Conservation (phyloP, 2,888 invertebrate genomes). For the Catotricha subobsoleta region DNA sequence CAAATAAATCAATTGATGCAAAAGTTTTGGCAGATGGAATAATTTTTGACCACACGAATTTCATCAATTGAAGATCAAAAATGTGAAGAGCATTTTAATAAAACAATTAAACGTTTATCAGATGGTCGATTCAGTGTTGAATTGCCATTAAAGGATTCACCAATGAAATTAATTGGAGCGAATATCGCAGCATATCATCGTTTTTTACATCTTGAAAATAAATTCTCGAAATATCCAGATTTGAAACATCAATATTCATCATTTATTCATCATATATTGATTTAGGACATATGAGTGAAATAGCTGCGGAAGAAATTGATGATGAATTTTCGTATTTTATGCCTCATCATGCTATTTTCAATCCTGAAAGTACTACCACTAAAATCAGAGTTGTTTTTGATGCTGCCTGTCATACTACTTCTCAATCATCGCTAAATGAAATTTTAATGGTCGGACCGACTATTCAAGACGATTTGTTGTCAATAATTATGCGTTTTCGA, state of each 20-base stretch:
- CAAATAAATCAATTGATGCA: no score
- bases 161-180: no score
- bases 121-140: not conserved
- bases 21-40: not conserved
- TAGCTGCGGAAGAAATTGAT: not conserved
- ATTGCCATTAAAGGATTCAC: not conserved
- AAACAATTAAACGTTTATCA: not conserved
- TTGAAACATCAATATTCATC: no score
- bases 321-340: not conserved
- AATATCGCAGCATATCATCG: no score
- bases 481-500: slow-evolving; percentile 8
- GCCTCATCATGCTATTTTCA: slow-evolving; percentile 1
- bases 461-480: slow-evolving; percentile 8
- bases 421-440: slow-evolving; percentile 10
- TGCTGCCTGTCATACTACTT: slow-evolving; percentile 4
- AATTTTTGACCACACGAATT: not conserved
- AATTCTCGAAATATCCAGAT: no score
- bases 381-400: slow-evolving; percentile 9
- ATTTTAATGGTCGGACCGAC: slow-evolving; percentile 7
- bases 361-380: slow-evolving; percentile 3
- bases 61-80: not conserved
- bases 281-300: no score
- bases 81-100: not conserved
- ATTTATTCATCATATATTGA: no score
- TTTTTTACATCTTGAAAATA: no score